A percentile compares a stretch with the other conserved stretches of the same genome.
These are phyloP conservation scores for Euura lappo DNA, from an alignment of 1,140 invertebrate genomes.

Conservation along the genomic window DNA sequence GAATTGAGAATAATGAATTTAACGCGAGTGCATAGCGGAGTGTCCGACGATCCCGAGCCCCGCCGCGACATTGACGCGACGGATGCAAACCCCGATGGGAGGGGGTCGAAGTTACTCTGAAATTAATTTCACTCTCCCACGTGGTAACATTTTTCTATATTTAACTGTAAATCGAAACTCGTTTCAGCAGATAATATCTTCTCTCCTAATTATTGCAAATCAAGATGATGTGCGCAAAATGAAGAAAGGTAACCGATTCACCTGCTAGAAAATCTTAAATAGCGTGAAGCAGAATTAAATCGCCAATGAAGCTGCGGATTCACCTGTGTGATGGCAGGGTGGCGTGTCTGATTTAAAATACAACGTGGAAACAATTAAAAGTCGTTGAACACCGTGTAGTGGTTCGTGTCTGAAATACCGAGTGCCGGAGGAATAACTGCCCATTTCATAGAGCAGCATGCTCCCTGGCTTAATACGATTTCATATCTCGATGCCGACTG, in stretches of 20 bases:
- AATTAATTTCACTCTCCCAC: background rate
- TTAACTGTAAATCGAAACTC: too few relatives aligned
- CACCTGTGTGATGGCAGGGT: background rate
- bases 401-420: background rate
- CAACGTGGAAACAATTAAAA: background rate
- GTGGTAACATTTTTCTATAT: too few relatives aligned
- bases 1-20: conserved; percentile 63
- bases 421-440: background rate
- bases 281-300: background rate
- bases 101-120: background rate
- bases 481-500: background rate
- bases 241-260: background rate
- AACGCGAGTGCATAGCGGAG: conserved; percentile 10
- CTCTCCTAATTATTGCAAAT: background rate
- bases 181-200: too few relatives aligned
- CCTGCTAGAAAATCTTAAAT: background rate
- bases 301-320: background rate
- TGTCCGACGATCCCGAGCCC: conserved; percentile 12
- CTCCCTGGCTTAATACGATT: background rate
- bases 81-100: background rate
- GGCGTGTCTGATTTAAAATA: background rate
- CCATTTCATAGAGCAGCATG: background rate
- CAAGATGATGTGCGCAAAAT: background rate
- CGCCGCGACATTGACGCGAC: background rate
- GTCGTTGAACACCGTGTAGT: background rate